phyloP scores from a whole-genome alignment of 1,140 invertebrate species.

The Ceratina calcarata region DNA sequence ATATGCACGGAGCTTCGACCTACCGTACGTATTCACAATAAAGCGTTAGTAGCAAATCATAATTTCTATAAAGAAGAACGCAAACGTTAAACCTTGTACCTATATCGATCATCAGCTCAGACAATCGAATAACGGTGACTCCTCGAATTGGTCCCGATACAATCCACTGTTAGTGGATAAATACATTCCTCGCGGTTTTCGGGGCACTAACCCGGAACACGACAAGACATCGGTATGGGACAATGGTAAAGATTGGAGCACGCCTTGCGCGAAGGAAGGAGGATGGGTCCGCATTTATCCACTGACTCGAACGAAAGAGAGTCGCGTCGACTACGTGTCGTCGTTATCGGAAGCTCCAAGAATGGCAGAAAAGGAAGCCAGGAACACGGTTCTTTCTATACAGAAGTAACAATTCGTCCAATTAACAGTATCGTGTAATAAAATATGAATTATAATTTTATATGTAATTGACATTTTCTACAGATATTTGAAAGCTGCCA shows the following conservation, averaged over 20 bases:
- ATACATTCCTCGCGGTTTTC: constrained; percentile 65
- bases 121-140: constrained; percentile 62
- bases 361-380: constrained; percentile 72
- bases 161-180: constrained; percentile 68
- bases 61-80: not conserved
- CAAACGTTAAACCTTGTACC: not conserved
- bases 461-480: not conserved
- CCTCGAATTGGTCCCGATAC: constrained; percentile 63
- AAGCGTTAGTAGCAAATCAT: constrained; percentile 3
- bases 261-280: constrained; percentile 80
- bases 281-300: constrained; percentile 85
- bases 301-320: constrained; percentile 60
- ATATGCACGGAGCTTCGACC: constrained; percentile 66
- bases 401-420: constrained; percentile 69
- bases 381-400: constrained; percentile 71
- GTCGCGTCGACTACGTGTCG: constrained; percentile 49
- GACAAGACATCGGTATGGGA: constrained; percentile 78
- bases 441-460: too few relatives aligned
- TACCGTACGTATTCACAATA: constrained; percentile 59
- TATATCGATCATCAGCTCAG: constrained; percentile 53
- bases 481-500: constrained; percentile 76
- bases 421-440: not conserved
- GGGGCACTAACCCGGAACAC: constrained; percentile 57
- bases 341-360: constrained; percentile 48
- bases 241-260: constrained; percentile 83